Evolutionary conservation across 2,888 invertebrate species (phyloP).

Genomic region (Diaphora mendica): DNA sequence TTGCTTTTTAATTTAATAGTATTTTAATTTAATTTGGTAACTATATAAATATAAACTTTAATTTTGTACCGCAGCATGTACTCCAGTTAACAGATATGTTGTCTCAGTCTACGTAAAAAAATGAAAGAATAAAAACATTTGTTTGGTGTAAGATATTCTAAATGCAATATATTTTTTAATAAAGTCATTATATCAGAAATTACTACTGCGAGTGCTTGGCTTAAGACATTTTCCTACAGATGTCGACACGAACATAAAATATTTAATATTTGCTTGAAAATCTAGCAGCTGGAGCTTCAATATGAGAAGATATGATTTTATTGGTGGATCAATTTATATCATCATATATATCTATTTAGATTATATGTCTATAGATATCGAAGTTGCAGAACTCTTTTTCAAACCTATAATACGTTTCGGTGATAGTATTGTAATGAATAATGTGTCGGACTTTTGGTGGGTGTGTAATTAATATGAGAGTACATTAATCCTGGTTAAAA

Average conservation of each 20-base stretch:
- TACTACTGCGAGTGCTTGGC: not conserved
- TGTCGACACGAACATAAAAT: not conserved
- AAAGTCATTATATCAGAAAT: constrained; percentile 1
- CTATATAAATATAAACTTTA: not conserved
- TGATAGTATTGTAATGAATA: not conserved
- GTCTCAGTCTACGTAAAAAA: not conserved
- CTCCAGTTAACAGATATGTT: not conserved
- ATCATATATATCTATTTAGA: not conserved
- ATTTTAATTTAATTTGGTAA: not conserved
- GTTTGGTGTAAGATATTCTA: not conserved
- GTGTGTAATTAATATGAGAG: too few relatives aligned
- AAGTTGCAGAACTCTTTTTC: not conserved
- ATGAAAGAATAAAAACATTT: not conserved
- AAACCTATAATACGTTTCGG: not conserved
- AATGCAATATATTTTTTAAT: not conserved
- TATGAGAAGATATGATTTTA: not conserved
- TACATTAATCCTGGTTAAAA: too few relatives aligned
- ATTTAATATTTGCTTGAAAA: constrained; percentile 4
- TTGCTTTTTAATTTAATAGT: too few relatives aligned
- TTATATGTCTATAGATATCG: not conserved
- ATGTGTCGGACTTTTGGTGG: not conserved
- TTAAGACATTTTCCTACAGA: not conserved
- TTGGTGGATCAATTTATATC: not conserved
- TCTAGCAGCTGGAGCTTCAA: not conserved
- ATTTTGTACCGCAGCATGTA: not conserved